Base-by-base conservation (phyloP, 2,113 vertebrate genomes). In the Tretioscincus oriximinensis region DNA sequence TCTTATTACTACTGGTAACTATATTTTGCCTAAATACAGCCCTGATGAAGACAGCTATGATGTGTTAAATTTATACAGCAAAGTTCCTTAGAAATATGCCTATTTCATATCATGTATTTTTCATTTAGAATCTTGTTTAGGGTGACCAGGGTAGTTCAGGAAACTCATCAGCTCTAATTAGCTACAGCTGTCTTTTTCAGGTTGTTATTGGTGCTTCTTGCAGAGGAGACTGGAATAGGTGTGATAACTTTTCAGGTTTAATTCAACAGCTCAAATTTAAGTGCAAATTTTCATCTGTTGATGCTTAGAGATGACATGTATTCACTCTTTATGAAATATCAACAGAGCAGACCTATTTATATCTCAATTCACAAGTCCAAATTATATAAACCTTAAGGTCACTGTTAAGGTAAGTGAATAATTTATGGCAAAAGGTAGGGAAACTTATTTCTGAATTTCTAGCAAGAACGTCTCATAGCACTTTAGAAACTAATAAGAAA, bases 141-240 rank as follows among this genome's bases (percentile, higher is more conserved):
- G 86, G 77, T 83, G 70, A 72, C 71, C 80, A 21, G 41, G 67
- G 61, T 77, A 58, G 66, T 85, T 79, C 68, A 54, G 73, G 35
- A 63, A 41, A 85, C 45, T 9, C 31, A 1, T 1, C 2, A 28
- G n/a, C 10, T 73, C 80, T 86, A 87, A 86, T 91, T 91, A 90
- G 86, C 83, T 76, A 12, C 74, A 81, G 75, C 68, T 63, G 7
- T 76, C 71, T 60, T 79, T 83, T 8, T 7, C 29, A 22, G n/a
- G 68, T 80, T 86, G 22, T 20, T 88, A 78, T 81, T 86, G 81
- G 75, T 76, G 61, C 74, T 82, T 12, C 64, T 79, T 70, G 71
- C 54, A 77, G 70, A 45, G 31, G 41, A 26, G 78, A 41, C 73
- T 0, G 12, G n/a, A 66, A 63, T 0, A 77, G 78, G 71, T 51